A percentile compares a stretch with the other conserved stretches of the same genome.
These are phyloP conservation scores for Phania funesta DNA, from an alignment of 2,888 invertebrate species.

Conservation along the genomic window DNA sequence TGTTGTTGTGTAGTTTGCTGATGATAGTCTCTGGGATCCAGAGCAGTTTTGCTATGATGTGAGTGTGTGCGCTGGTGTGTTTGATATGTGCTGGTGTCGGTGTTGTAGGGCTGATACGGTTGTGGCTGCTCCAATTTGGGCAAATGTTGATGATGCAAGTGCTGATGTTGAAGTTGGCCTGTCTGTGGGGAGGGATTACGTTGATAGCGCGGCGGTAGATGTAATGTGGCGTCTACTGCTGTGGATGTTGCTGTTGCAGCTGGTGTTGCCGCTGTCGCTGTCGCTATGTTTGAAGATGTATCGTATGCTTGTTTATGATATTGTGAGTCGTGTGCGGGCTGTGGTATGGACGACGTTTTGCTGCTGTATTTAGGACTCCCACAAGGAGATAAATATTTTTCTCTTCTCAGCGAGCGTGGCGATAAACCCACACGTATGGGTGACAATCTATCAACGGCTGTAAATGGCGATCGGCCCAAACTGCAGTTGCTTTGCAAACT, in stretches of 20 bases:
- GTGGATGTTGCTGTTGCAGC: slow-evolving; percentile 71
- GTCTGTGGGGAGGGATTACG: slow-evolving; percentile 50
- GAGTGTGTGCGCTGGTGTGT: slow-evolving; percentile 45
- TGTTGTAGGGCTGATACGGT: slow-evolving; percentile 61
- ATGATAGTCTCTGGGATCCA: slow-evolving; percentile 52
- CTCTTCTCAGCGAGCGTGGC: slow-evolving; percentile 51
- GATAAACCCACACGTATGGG: slow-evolving; percentile 50
- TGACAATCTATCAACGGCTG: slow-evolving; percentile 47
- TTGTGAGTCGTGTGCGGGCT: slow-evolving; percentile 51
- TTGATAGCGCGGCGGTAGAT: slow-evolving; percentile 59
- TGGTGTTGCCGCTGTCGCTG: slow-evolving; percentile 67
- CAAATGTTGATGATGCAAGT: slow-evolving; percentile 31
- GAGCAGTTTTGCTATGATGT: slow-evolving; percentile 29
- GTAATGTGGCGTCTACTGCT: slow-evolving; percentile 54
- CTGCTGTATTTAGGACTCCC: slow-evolving; percentile 65
- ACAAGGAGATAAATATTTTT: slow-evolving; percentile 65
- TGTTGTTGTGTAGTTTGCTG: slow-evolving; percentile 66
- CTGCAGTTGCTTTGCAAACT: slow-evolving; percentile 62
- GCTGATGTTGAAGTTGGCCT: slow-evolving; percentile 30
- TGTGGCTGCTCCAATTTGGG: slow-evolving; percentile 54
- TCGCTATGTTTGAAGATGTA: slow-evolving; percentile 44
- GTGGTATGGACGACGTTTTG: slow-evolving; percentile 64
- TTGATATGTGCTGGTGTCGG: slow-evolving; percentile 58
- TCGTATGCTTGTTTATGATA: slow-evolving; percentile 62
- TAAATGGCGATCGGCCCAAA: slow-evolving; percentile 48